Base-by-base conservation (phyloP, 2,113 vertebrate species). In the Craseonycteris thonglongyai region DNA sequence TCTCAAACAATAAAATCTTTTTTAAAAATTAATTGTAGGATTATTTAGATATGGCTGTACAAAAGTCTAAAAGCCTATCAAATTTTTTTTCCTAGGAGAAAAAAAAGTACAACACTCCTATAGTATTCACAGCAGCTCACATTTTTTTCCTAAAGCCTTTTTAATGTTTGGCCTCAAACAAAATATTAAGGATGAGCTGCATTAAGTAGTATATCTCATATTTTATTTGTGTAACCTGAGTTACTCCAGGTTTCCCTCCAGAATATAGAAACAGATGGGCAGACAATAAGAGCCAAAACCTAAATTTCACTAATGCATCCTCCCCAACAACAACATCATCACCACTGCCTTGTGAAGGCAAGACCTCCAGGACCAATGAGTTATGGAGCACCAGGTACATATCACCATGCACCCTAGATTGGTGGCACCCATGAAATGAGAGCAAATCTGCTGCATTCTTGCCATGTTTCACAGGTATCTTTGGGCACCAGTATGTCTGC, bases 51-150 rank as follows among this genome's bases (percentile, higher is more conserved):
- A 24, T 61, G 54, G 28, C 59, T 71, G 5, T 42, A 91, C 82
- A 86, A 94, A 94, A 88, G 12, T 93, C 80, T 16, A 81, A 94
- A 94, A 68, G 15, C 54, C 78, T 63, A 82, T 89, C 68, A 91
- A 89, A 42, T 79, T 88, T 85, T 49, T 68, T 74, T 84, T 84
- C 35, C 24, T 24, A 59, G 49, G 15, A 42, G 16, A 89, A 80
- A 86, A 76, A 78, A 58, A 88, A 13, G 47, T 47, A 47, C 12
- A 9, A 47, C 13, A 38, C 79, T 93, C 58, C 42, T 87, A 1
- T 26, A 81, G 28, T 21, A 93, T 90, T 93, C 71, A 83, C 24
- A 76, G 19, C 35, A 74, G 54, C 6, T 11, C 66, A 82, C 28
- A 24, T 40, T 82, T 91, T 94, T 94, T 66, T 38, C 61, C 63